Evolutionary conservation across 2,113 vertebrate species (phyloP).

Genomic region (Sinocyclocheilus anophthalmus): DNA sequence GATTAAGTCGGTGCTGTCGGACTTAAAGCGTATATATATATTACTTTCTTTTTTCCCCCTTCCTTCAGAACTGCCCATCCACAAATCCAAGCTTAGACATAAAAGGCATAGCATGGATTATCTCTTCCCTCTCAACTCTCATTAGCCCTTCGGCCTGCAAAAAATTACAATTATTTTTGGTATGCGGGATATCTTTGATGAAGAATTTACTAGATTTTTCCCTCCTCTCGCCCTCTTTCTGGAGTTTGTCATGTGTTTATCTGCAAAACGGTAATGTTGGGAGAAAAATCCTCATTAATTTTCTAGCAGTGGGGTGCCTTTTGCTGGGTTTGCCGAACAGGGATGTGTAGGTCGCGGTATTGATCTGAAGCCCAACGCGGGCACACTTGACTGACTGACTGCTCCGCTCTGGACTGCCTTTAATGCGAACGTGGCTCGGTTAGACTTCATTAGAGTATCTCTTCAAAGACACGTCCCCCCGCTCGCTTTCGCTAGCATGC

Average conservation of each 20-base stretch:
- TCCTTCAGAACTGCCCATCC: slow-evolving; percentile 20
- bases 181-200: slow-evolving; percentile 49
- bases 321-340: slow-evolving; percentile 37
- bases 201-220: slow-evolving; percentile 49
- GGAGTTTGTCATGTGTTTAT: slow-evolving; percentile 57
- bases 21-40: slow-evolving; percentile 47
- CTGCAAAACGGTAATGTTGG: slow-evolving; percentile 55
- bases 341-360: slow-evolving; percentile 33
- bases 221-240: background rate
- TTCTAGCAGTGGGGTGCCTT: slow-evolving; percentile 47
- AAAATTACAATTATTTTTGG: slow-evolving; percentile 59
- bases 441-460: slow-evolving; percentile 45
- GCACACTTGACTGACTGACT: slow-evolving; percentile 36
- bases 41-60: background rate
- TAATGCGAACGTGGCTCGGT: slow-evolving; percentile 31
- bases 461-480: slow-evolving; percentile 37
- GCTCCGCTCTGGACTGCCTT: slow-evolving; percentile 40
- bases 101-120: slow-evolving; percentile 49
- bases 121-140: slow-evolving; percentile 53
- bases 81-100: slow-evolving; percentile 44
- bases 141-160: slow-evolving; percentile 53
- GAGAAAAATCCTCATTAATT: slow-evolving; percentile 56
- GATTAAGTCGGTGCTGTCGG: slow-evolving; percentile 46
- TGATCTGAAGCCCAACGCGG: slow-evolving; percentile 45
- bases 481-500: slow-evolving; percentile 30